Base-by-base conservation (phyloP, 92 coral and sea anemone genomes). In the Hydrozoanthus gracilis region DNA sequence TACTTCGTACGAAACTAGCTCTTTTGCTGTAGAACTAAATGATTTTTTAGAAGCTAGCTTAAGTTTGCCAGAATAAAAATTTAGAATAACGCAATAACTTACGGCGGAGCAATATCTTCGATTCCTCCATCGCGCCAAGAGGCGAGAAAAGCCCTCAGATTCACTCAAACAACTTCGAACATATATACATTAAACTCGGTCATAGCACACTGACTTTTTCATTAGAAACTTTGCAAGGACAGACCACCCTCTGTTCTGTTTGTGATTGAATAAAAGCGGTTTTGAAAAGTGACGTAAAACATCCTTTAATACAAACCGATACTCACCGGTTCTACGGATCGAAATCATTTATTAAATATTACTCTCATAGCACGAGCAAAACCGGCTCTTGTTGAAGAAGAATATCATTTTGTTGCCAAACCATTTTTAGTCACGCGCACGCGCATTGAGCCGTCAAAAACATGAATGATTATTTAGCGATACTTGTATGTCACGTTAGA, bases 221-320 rank as follows among this genome's bases (percentile, higher is more conserved):
- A 77, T 56, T 55, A 39, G 50, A 56, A 20, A 61, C 3, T 49
- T 55, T 10, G 67, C 66, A 35, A 77, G 18, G 12, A 14, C 50
- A 13, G 69, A 55, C 82, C 69, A 61, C 82, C 82, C 8, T 20
- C 69, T 77, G 82, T 10, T 54, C 14, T 77, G 82, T 77, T 77
- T 77, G 16, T 10, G 15, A 17, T 35, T 12, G 13, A 11, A 56
- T 13, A 35, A 77, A 77, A 44, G 7, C 55, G 65, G 9, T 13
- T 56, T 55, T 14, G n/a, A 49, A 44, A 72, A 45, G 8, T 72
- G 54, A 4, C 51, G n/a, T 56, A 74, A 71, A 73, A 73, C 35
- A 73, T 46, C 49, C 45, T 54, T 77, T 8, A 44, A 58, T 12
- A 11, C 64, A 8, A 16, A 58, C 64, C 4, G 66, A 54, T 55